phyloP scores from a whole-genome alignment of 2,888 invertebrate genomes.

The Lysandra coridon region DNA sequence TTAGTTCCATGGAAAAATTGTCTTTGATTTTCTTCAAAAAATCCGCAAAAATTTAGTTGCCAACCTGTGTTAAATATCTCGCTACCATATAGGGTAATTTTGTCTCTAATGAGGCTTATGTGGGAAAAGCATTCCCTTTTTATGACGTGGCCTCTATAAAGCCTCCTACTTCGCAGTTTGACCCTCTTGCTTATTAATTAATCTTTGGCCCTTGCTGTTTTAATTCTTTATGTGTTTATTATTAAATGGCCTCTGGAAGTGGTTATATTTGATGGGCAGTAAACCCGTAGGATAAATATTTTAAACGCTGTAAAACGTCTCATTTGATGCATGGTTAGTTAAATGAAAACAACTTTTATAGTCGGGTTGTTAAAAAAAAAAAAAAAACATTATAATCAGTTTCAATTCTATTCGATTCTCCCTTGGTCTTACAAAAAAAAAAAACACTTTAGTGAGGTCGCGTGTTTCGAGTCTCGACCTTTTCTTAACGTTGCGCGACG shows the following conservation, averaged over 20 bases:
- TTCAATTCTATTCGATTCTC: too few species aligned
- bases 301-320: background rate
- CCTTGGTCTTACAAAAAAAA: too few species aligned
- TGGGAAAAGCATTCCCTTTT: background rate
- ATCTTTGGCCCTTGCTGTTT: conserved; percentile 20
- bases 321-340: background rate
- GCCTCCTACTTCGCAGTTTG: background rate
- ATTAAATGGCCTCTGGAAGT: background rate
- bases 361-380: background rate
- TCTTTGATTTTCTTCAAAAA: too few species aligned
- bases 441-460: too few species aligned
- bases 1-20: too few species aligned
- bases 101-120: background rate
- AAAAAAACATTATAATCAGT: too few species aligned
- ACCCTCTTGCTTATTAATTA: conserved; percentile 17
- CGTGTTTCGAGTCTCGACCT: too few species aligned
- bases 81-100: background rate
- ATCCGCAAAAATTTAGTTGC: too few species aligned
- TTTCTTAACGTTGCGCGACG: background rate
- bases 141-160: conserved; percentile 13
- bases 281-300: background rate
- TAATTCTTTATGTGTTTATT: conserved; percentile 10
- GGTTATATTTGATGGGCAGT: conserved; percentile 3
- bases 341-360: background rate
- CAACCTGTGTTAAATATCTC: background rate